Conservation (phyloP, 2,888 invertebrate genomes). For the Lobophora halterata region DNA sequence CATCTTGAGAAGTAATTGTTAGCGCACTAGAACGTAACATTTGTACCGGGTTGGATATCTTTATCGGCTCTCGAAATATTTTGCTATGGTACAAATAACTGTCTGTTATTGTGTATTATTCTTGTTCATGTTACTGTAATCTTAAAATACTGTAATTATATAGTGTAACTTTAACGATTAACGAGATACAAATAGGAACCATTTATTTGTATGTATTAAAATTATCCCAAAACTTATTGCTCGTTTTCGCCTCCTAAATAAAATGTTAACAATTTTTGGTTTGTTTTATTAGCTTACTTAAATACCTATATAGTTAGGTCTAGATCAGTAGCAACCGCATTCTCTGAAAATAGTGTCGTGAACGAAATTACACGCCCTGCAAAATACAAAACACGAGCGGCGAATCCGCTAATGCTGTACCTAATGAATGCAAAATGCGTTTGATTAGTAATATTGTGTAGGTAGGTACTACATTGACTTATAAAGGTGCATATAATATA, state of each 20-base stretch:
- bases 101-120: constrained; percentile 66
- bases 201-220: constrained; percentile 77
- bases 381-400: too few relatives aligned
- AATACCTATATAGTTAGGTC: too few relatives aligned
- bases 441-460: too few relatives aligned
- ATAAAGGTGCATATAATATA: too few relatives aligned
- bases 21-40: constrained; percentile 36
- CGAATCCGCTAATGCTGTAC: too few relatives aligned
- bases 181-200: constrained; percentile 71
- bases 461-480: too few relatives aligned
- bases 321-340: too few relatives aligned
- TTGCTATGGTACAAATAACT: constrained; percentile 57
- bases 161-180: constrained; percentile 75
- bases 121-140: constrained; percentile 80
- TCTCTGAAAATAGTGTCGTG: too few relatives aligned
- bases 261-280: constrained; percentile 74
- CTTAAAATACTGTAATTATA: constrained; percentile 73
- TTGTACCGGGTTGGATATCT: constrained; percentile 37
- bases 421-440: too few relatives aligned
- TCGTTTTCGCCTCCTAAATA: constrained; percentile 81
- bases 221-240: constrained; percentile 77
- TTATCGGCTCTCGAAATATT: constrained; percentile 45
- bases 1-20: constrained; percentile 30
- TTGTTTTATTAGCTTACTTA: constrained; percentile 45
- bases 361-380: too few relatives aligned